phyloP scores from a whole-genome alignment of 2,888 invertebrate genomes.

The Antheraea assamensis region DNA sequence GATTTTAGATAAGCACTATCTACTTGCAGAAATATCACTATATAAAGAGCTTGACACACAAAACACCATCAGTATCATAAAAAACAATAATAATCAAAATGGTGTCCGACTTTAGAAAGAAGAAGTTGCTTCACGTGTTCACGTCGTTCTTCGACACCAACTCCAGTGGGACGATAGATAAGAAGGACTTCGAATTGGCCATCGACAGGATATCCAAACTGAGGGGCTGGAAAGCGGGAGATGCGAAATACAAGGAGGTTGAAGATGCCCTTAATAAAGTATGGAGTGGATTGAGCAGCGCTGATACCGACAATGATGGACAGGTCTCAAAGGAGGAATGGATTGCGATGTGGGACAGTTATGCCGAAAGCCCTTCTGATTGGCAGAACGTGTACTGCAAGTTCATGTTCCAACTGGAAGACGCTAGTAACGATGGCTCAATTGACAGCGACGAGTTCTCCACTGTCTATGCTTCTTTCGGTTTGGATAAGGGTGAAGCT shows the following conservation, averaged over 20 bases:
- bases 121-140: conserved; percentile 94
- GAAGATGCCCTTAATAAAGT: conserved; percentile 89
- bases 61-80: conserved; percentile 18
- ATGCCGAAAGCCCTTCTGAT: conserved; percentile 84
- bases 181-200: conserved; percentile 92
- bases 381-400: conserved; percentile 93
- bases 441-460: conserved; percentile 93
- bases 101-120: conserved; percentile 94
- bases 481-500: conserved; percentile 87
- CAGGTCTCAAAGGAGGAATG: conserved; percentile 81
- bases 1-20: conserved; percentile 33
- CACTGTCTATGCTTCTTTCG: conserved; percentile 90
- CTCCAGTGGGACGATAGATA: conserved; percentile 93
- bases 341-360: conserved; percentile 84
- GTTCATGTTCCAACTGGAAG: conserved; percentile 93
- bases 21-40: conserved; percentile 25
- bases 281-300: conserved; percentile 91
- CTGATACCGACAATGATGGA: conserved; percentile 92
- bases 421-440: conserved; percentile 88
- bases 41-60: conserved; percentile 29
- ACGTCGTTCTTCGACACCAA: conserved; percentile 94
- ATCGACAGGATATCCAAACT: conserved; percentile 91
- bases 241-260: conserved; percentile 88
- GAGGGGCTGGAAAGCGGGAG: conserved; percentile 89
- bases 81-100: conserved; percentile 56